phyloP scores from a whole-genome alignment of 1,140 invertebrate species.

The Sesamia nonagrioides region DNA sequence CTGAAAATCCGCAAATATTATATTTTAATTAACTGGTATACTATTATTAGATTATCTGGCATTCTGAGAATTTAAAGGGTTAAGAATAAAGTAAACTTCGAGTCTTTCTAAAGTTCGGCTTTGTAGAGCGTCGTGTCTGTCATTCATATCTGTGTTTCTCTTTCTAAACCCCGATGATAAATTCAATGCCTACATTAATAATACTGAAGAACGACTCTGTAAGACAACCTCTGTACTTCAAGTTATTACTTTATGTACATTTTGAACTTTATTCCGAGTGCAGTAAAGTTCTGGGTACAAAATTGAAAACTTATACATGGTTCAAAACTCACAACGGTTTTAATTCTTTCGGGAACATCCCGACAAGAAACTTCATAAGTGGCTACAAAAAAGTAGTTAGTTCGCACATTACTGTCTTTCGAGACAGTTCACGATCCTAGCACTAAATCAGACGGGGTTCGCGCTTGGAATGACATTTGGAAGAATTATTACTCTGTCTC shows the following conservation, averaged over 20 bases:
- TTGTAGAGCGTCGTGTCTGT: too few species aligned
- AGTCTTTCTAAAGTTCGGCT: too few species aligned
- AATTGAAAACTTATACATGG: too few species aligned
- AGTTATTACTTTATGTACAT: too few species aligned
- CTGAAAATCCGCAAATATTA: neutral
- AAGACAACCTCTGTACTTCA: too few species aligned
- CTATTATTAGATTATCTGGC: neutral
- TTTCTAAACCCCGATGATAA: too few species aligned
- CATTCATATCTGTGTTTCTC: too few species aligned
- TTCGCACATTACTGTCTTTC: conserved; percentile 12
- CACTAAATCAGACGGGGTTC: conserved; percentile 24
- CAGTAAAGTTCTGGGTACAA: too few species aligned
- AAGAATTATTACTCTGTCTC: conserved; percentile 7
- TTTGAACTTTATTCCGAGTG: too few species aligned
- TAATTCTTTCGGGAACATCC: neutral
- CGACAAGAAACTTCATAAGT: neutral
- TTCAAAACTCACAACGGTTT: neutral
- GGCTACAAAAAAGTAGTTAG: neutral
- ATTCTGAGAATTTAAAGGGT: neutral
- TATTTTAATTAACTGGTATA: neutral
- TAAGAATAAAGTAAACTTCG: too few species aligned
- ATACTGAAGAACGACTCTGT: too few species aligned
- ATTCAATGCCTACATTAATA: too few species aligned
- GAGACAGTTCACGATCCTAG: neutral
- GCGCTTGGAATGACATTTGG: conserved; percentile 25